A percentile compares a stretch with the other conserved stretches of the same genome.
phyloP scores from a whole-genome alignment of 2,113 vertebrate species.

The Channa maculata region DNA sequence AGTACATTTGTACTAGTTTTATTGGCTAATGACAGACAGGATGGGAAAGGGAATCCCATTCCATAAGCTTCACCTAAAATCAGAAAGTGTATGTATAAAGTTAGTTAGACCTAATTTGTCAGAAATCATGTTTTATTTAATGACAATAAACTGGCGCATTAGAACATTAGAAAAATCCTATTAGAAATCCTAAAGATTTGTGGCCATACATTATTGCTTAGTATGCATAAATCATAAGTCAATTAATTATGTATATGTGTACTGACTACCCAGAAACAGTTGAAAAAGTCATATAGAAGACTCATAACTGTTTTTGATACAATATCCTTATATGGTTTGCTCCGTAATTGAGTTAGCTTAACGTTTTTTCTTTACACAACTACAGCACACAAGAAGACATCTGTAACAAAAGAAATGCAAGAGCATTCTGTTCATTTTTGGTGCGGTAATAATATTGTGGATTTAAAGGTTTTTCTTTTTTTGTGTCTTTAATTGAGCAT shows the following conservation, averaged over 20 bases:
- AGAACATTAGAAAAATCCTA: slow-evolving; percentile 24
- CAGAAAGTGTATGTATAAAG: background rate
- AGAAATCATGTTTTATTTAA: slow-evolving; percentile 49
- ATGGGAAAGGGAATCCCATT: background rate
- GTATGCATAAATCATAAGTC: slow-evolving; percentile 46
- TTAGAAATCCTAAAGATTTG: slow-evolving; percentile 25
- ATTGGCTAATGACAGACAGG: background rate
- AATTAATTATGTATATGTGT: slow-evolving; percentile 54
- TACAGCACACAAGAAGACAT: too few relatives aligned
- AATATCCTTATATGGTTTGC: slow-evolving; percentile 21
- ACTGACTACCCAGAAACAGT: slow-evolving; percentile 48
- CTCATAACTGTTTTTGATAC: slow-evolving; percentile 21
- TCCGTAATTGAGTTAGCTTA: slow-evolving; percentile 41
- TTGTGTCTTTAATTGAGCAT: background rate
- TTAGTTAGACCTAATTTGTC: background rate
- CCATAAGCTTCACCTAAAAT: background rate
- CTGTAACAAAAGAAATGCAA: too few relatives aligned
- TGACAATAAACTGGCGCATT: slow-evolving; percentile 10
- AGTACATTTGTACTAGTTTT: background rate
- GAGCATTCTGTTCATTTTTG: too few relatives aligned
- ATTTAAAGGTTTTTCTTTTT: too few relatives aligned
- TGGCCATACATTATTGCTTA: slow-evolving; percentile 42
- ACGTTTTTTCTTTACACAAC: slow-evolving; percentile 4
- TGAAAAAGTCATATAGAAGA: slow-evolving; percentile 56
- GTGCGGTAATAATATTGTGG: too few relatives aligned